These are phyloP conservation scores for Acanthurus tractus DNA, from an alignment of 2,797 vertebrate genomes.

Conservation along the genomic window DNA sequence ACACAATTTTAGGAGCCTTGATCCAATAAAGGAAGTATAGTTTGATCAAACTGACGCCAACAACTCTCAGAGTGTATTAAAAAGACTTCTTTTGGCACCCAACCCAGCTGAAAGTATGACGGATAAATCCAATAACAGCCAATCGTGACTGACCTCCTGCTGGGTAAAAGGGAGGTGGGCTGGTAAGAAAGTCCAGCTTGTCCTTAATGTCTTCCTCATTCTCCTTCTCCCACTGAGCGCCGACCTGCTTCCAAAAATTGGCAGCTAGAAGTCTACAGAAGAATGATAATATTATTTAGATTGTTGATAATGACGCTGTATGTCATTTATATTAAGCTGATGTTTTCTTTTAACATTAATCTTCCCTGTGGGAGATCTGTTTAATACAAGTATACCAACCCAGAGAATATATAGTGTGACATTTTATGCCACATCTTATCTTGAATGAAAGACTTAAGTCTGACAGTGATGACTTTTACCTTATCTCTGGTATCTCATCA, in stretches of 20 bases:
- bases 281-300: neutral
- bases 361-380: no score
- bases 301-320: neutral
- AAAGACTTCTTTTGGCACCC: neutral
- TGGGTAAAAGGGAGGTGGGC: conserved; percentile 87
- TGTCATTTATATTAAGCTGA: neutral
- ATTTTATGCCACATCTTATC: neutral
- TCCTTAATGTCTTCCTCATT: conserved; percentile 97
- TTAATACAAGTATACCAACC: neutral
- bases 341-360: no score
- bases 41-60: neutral
- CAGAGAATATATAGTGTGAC: neutral
- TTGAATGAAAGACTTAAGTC: no score
- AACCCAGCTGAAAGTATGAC: neutral
- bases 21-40: neutral
- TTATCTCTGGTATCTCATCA: conserved; percentile 92
- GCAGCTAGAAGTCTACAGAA: conserved; percentile 85
- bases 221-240: conserved; percentile 95
- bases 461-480: conserved; percentile 70
- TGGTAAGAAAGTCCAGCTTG: conserved; percentile 91
- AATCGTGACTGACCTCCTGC: conserved; percentile 85
- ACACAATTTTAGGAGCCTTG: no score
- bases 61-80: neutral
- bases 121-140: neutral
- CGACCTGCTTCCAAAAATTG: conserved; percentile 91